These are phyloP conservation scores for Mionectes macconnelli DNA, from an alignment of 2,113 vertebrate species.

Conservation along the genomic window DNA sequence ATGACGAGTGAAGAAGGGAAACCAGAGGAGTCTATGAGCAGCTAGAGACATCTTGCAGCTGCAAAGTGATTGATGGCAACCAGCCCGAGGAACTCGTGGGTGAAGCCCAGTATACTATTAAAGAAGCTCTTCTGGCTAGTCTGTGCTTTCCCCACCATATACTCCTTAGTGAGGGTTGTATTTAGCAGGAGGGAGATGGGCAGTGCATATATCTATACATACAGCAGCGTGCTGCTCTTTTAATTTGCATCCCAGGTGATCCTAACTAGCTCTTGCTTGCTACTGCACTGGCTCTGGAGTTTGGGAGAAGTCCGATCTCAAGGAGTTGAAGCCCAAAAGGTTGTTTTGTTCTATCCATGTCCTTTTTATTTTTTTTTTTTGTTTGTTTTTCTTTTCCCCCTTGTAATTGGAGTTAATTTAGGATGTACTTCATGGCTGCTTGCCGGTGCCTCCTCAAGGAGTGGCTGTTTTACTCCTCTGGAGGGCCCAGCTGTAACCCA, in stretches of 20 bases:
- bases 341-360: background rate
- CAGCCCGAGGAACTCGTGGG: background rate
- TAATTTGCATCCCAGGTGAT: too few relatives aligned
- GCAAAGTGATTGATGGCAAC: background rate
- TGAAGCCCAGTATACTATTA: background rate
- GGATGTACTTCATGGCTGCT: background rate
- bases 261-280: background rate
- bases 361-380: background rate
- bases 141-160: background rate
- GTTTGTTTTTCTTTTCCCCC: too few relatives aligned
- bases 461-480: background rate
- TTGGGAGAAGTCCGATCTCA: background rate
- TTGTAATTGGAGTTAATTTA: background rate
- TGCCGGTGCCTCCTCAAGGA: background rate
- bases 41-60: background rate
- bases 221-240: background rate
- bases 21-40: background rate
- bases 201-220: fast-evolving
- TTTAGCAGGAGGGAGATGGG: background rate
- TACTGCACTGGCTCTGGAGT: background rate
- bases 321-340: background rate
- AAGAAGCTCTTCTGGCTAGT: background rate
- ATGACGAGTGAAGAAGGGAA: background rate
- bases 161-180: background rate
- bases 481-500: background rate